Conservation (phyloP, 2,797 vertebrate genomes). For the Pseudocheirus occidentalis region DNA sequence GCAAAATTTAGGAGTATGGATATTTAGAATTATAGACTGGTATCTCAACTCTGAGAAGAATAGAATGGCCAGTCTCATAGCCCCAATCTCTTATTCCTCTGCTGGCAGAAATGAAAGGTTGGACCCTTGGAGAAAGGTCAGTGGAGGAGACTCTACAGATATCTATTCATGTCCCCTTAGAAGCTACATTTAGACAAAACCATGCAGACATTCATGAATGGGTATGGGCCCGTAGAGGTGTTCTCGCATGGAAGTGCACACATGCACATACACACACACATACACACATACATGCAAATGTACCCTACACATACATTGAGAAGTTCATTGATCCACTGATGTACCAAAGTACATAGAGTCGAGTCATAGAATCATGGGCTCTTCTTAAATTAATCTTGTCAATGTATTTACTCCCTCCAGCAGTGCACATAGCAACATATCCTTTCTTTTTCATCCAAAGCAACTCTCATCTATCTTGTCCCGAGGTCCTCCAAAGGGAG, state of each 20-base stretch:
- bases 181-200: background rate
- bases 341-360: background rate
- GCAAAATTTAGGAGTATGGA: background rate
- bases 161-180: background rate
- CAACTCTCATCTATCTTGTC: background rate
- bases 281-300: background rate
- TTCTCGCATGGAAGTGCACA: too few relatives aligned
- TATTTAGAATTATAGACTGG: background rate
- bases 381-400: background rate
- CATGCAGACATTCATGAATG: background rate
- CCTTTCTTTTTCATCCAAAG: background rate
- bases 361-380: background rate
- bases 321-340: background rate
- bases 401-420: background rate
- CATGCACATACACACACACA: background rate
- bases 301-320: background rate
- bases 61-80: background rate
- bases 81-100: background rate
- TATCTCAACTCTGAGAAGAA: background rate
- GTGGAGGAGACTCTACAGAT: background rate
- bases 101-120: background rate
- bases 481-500: background rate
- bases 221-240: too few relatives aligned
- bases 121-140: background rate
- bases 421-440: background rate